These are phyloP conservation scores for Limnephilus marmoratus DNA, from an alignment of 2,888 invertebrate species.

Conservation along the genomic window DNA sequence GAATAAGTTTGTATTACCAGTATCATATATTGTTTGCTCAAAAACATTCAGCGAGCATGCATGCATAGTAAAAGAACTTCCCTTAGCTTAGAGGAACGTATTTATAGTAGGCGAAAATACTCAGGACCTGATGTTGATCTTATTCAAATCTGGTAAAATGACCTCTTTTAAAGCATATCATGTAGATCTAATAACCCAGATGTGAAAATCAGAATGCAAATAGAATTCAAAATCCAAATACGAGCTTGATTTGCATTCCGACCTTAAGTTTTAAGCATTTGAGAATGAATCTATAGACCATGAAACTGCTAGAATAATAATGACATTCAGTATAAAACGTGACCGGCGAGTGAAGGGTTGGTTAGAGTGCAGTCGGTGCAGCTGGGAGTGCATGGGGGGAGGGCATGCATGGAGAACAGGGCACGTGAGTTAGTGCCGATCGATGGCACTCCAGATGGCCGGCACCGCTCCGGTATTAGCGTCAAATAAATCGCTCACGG, in stretches of 20 bases:
- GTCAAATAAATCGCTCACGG: conserved; percentile 62
- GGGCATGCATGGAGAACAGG: neutral
- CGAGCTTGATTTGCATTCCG: neutral
- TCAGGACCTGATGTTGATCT: neutral
- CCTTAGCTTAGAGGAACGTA: too few relatives aligned
- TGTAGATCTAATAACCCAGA: neutral
- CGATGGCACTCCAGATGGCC: conserved; percentile 18
- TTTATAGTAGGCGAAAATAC: too few relatives aligned
- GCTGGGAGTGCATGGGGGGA: neutral
- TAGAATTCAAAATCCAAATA: neutral
- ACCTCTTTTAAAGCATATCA: neutral
- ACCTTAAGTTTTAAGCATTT: neutral
- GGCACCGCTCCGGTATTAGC: conserved; percentile 56
- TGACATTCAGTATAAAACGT: conserved; percentile 16
- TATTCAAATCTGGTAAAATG: neutral
- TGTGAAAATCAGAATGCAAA: neutral
- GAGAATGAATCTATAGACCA: neutral
- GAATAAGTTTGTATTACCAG: too few relatives aligned
- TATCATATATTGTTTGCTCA: too few relatives aligned
- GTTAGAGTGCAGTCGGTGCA: conserved; percentile 5
- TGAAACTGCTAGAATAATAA: neutral
- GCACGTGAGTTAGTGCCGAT: conserved; percentile 42
- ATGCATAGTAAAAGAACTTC: neutral
- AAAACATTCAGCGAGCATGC: too few relatives aligned
- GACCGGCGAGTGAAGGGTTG: conserved; percentile 16